These are phyloP conservation scores for Vultur gryphus DNA, from an alignment of 2,797 vertebrate species.

Conservation along the genomic window DNA sequence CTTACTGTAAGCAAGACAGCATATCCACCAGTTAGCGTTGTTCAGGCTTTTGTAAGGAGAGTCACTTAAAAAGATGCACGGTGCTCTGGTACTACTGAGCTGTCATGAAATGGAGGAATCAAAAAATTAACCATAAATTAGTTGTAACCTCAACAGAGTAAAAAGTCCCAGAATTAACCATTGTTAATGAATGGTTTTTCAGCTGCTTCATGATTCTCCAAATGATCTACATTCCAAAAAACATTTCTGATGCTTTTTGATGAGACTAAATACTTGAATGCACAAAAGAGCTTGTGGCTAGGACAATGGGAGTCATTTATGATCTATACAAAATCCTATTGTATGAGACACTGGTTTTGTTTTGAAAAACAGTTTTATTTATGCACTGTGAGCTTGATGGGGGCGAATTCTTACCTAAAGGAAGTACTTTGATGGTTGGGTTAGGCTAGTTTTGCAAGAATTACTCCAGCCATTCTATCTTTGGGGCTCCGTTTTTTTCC, in stretches of 20 bases:
- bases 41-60: neutral
- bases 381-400: slow-evolving; percentile 44
- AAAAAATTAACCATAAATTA: neutral
- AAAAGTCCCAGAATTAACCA: neutral
- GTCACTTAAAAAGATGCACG: neutral
- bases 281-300: slow-evolving; percentile 25
- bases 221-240: neutral
- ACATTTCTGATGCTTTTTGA: neutral
- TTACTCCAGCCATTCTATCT: slow-evolving; percentile 35
- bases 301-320: slow-evolving; percentile 5
- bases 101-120: neutral
- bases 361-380: slow-evolving; percentile 47
- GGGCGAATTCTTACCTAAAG: slow-evolving; percentile 56
- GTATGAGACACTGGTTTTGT: slow-evolving; percentile 3
- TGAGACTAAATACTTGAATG: neutral
- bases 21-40: neutral
- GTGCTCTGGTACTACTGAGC: neutral
- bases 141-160: neutral
- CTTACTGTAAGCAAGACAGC: neutral
- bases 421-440: slow-evolving; percentile 64
- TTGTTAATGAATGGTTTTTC: neutral
- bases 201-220: neutral
- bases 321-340: slow-evolving; percentile 10
- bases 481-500: slow-evolving; percentile 29
- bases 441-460: slow-evolving; percentile 67